Percentiles rank a stretch among this genome's conserved stretches.
Conservation (phyloP, 2,888 invertebrate species). For the Tipula vernalis region DNA sequence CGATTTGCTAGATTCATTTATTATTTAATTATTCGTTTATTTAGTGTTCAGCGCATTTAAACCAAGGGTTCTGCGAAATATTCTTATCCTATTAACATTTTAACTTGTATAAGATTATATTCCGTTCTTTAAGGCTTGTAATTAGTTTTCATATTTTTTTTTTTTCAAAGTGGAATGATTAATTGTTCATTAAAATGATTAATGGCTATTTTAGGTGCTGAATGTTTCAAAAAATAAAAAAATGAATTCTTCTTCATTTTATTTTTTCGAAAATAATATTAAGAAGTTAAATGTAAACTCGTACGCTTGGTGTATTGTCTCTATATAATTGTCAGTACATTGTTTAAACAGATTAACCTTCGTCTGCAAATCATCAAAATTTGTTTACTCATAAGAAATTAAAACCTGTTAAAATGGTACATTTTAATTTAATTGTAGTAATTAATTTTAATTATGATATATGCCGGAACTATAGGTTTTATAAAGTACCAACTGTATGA, state of each 20-base stretch:
- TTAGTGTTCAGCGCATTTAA: neutral
- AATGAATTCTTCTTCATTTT: neutral
- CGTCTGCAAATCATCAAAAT: neutral
- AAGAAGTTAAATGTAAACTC: neutral
- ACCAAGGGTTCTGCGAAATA: neutral
- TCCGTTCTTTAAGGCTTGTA: neutral
- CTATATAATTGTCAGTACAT: neutral
- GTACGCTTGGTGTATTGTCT: neutral
- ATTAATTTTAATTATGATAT: too few species aligned
- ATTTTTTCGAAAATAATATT: neutral
- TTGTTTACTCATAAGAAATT: neutral
- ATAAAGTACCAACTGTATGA: neutral
- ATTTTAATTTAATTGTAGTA: neutral
- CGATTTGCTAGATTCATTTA: neutral
- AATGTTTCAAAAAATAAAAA: neutral
- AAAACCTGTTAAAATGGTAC: neutral
- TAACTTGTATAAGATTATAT: neutral
- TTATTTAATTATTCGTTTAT: neutral
- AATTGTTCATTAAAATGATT: slow-evolving; percentile 10
- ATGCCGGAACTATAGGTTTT: neutral
- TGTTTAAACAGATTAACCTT: neutral
- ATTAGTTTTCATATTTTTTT: neutral
- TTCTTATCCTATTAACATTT: neutral
- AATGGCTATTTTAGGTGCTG: neutral
- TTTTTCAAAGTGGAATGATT: neutral